Evolutionary conservation across 2,113 vertebrate genomes (phyloP).

Genomic region (Noctilio leporinus): DNA sequence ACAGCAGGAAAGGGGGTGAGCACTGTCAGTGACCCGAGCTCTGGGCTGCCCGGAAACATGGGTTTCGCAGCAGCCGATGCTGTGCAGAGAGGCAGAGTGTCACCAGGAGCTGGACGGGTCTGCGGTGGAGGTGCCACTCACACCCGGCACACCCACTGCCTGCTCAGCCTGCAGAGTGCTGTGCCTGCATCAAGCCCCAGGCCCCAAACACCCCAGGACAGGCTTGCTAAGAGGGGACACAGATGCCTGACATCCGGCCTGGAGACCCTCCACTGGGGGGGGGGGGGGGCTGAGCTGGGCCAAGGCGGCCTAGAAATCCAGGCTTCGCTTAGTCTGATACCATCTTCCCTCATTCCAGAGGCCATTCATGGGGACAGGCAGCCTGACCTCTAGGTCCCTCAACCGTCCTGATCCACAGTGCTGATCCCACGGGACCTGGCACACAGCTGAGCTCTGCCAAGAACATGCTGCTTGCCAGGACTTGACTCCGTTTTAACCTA

Average conservation of each 20-base stretch:
- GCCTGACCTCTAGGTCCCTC: background rate
- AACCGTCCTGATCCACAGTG: background rate
- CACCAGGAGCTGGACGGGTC: background rate
- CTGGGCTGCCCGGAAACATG: background rate
- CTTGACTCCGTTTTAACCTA: background rate
- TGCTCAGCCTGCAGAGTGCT: background rate
- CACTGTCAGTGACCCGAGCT: background rate
- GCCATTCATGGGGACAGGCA: no score
- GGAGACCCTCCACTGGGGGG: background rate
- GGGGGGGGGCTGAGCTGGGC: background rate
- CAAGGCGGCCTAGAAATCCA: background rate
- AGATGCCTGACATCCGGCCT: background rate
- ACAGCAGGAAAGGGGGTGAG: background rate
- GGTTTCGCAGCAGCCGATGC: background rate
- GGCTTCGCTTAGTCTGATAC: rapidly evolving
- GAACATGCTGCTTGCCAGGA: background rate
- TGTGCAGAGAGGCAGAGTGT: background rate
- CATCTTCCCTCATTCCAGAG: background rate
- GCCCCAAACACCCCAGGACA: background rate
- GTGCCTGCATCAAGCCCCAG: background rate
- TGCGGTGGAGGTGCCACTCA: slow-evolving; percentile 9
- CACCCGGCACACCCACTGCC: background rate
- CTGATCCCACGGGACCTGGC: background rate
- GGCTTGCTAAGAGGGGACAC: background rate
- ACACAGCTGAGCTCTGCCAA: rapidly evolving